These are phyloP conservation scores for Protonemura montana DNA, from an alignment of 2,888 invertebrate genomes.

Conservation along the genomic window DNA sequence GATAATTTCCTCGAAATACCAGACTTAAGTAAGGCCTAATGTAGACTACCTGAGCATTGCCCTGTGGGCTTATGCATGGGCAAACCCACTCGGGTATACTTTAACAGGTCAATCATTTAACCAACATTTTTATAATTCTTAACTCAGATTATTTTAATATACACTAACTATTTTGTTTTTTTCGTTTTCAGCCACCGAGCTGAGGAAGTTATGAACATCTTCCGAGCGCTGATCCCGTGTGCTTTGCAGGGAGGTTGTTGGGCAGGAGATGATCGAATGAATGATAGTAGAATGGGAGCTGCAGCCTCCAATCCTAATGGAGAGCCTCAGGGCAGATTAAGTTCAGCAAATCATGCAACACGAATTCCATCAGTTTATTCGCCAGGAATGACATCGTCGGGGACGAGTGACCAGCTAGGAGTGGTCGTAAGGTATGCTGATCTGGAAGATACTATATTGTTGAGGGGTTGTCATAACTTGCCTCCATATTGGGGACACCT, in stretches of 20 bases:
- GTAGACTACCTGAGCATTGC: constrained; percentile 9
- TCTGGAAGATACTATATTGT: no score
- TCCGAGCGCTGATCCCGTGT: constrained; percentile 50
- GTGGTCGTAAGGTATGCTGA: constrained; percentile 46
- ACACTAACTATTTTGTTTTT: background rate
- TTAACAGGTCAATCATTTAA: constrained; percentile 21
- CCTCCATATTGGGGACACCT: no score
- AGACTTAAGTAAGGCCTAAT: background rate
- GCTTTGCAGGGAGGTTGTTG: constrained; percentile 50
- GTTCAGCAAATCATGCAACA: constrained; percentile 45
- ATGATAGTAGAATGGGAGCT: constrained; percentile 50
- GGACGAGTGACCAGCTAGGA: constrained; percentile 46
- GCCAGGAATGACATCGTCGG: constrained; percentile 47
- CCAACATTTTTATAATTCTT: background rate
- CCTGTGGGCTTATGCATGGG: constrained; percentile 19
- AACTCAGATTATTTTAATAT: background rate
- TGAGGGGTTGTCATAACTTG: no score
- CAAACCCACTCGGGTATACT: background rate
- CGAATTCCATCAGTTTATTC: constrained; percentile 44
- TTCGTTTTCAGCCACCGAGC: constrained; percentile 47
- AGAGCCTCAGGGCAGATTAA: constrained; percentile 48
- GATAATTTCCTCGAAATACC: background rate
- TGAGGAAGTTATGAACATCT: constrained; percentile 50
- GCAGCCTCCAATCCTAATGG: constrained; percentile 49
- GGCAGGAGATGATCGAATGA: constrained; percentile 50